Conservation (phyloP, 2,797 vertebrate species). For the Phrynocephalus vlangalii region DNA sequence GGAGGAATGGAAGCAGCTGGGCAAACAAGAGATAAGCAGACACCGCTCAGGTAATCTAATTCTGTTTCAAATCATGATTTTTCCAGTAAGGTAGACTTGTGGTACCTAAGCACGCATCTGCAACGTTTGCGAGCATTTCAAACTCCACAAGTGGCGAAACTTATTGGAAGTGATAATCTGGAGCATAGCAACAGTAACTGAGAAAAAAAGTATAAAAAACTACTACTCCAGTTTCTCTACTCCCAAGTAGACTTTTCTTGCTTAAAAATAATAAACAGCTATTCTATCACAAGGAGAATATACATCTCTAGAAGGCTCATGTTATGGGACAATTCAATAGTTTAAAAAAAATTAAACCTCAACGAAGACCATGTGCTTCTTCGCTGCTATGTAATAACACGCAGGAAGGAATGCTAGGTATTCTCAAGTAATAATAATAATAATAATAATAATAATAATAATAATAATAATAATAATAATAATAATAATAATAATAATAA, state of each 20-base stretch:
- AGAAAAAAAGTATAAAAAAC: neutral
- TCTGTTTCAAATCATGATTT: neutral
- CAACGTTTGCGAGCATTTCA: neutral
- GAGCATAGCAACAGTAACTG: neutral
- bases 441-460: too few species aligned
- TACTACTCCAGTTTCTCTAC: neutral
- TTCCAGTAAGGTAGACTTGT: neutral
- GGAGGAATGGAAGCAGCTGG: neutral
- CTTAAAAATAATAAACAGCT: neutral
- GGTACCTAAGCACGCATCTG: neutral
- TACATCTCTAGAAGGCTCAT: neutral
- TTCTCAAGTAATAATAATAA: too few species aligned
- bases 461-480: too few species aligned
- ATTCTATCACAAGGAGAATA: neutral
- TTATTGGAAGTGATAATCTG: neutral
- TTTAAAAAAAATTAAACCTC: neutral
- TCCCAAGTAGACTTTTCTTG: neutral
- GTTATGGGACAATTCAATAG: neutral
- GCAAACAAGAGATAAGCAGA: too few species aligned
- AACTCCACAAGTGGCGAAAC: neutral
- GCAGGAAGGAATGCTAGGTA: neutral
- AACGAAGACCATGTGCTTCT: neutral
- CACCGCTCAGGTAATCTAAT: neutral
- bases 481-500: too few species aligned
- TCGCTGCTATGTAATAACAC: neutral